Evolutionary conservation across 2,113 vertebrate species (phyloP).

Genomic region (Scartelaos histophorus): DNA sequence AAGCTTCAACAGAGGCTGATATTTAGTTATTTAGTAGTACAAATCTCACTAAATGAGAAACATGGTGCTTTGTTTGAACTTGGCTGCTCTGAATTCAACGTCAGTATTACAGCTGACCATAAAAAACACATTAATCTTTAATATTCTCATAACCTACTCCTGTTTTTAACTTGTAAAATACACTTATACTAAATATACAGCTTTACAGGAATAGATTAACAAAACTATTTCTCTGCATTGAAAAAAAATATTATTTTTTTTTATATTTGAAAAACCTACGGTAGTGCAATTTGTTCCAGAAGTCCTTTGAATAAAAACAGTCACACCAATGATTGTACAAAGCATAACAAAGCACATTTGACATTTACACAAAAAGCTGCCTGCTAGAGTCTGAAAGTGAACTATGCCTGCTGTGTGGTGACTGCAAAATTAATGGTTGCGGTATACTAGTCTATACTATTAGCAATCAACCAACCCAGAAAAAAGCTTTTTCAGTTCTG

Average conservation of each 20-base stretch:
- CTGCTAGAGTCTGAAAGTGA: neutral
- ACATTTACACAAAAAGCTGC: neutral
- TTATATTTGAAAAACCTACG: neutral
- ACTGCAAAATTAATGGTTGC: neutral
- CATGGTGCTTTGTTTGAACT: too few species aligned
- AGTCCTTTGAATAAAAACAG: neutral
- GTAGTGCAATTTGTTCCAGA: neutral
- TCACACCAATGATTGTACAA: neutral
- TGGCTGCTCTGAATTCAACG: too few species aligned
- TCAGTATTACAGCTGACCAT: too few species aligned
- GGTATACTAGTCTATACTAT: neutral
- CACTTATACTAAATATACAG: too few species aligned
- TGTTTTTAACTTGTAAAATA: too few species aligned
- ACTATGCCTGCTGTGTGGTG: neutral
- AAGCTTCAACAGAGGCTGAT: too few species aligned
- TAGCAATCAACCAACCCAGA: neutral
- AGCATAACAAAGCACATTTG: neutral
- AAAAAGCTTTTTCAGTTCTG: neutral
- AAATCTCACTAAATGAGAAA: too few species aligned
- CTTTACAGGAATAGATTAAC: neutral
- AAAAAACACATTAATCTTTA: too few species aligned
- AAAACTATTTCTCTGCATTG: neutral
- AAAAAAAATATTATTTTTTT: neutral
- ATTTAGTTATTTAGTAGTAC: neutral
- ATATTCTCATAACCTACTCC: too few species aligned